These are phyloP conservation scores for Drosophila paranaensis DNA, from an alignment of 2,888 invertebrate genomes.

Conservation along the genomic window DNA sequence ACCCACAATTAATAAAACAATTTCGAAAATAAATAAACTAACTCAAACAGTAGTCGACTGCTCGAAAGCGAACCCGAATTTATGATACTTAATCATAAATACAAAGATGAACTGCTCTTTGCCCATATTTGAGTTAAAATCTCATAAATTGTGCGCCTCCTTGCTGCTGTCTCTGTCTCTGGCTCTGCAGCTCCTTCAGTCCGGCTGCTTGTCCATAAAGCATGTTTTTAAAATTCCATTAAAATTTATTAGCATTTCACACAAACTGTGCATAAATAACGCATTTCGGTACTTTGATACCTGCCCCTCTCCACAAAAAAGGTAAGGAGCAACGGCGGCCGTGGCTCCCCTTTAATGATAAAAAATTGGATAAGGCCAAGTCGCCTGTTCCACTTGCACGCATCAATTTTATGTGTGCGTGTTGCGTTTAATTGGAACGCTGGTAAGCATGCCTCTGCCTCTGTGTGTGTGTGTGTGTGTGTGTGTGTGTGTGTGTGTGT, in stretches of 20 bases:
- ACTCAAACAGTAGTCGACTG: constrained; percentile 41
- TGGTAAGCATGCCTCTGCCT: neutral
- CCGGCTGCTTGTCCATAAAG: constrained; percentile 53
- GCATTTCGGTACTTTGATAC: constrained; percentile 67
- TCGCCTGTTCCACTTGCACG: constrained; percentile 1
- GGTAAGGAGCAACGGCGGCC: neutral
- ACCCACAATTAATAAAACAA: constrained; percentile 31
- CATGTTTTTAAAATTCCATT: constrained; percentile 80
- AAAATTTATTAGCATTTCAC: constrained; percentile 80
- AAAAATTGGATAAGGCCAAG: constrained; percentile 57
- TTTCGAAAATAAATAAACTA: constrained; percentile 4
- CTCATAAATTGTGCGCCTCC: constrained; percentile 3
- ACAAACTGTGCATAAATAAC: constrained; percentile 78
- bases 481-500: constrained; percentile 5
- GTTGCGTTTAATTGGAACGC: constrained; percentile 58
- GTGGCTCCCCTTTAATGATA: constrained; percentile 47
- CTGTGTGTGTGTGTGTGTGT: neutral
- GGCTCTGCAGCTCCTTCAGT: constrained; percentile 34
- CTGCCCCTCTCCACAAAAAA: neutral
- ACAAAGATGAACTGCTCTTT: neutral
- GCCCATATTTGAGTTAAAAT: neutral
- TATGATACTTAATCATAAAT: constrained; percentile 23
- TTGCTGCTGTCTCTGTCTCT: constrained; percentile 27
- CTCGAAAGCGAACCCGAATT: constrained; percentile 13
- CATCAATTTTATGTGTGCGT: constrained; percentile 54